Evolutionary conservation across 2,113 vertebrate genomes (phyloP), one percentile per base, ranked within the genome.

Genomic region (Alouatta palliata): DNA sequence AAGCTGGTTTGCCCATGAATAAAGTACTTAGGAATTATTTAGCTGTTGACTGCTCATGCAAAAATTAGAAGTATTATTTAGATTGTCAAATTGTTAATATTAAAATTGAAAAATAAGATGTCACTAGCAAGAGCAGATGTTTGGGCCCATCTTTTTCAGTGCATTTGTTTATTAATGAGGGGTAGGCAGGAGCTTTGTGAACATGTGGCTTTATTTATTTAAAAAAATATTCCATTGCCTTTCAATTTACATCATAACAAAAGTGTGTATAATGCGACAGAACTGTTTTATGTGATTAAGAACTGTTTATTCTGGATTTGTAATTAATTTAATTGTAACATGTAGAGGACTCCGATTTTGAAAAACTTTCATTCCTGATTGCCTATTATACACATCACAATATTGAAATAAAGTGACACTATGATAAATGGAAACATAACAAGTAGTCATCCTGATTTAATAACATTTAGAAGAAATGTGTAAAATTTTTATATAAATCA

Each of bases 251-350:
- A 98, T 98, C 97, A 98, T 98, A 98, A 98, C 97, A 98, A 97
- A 98, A 97, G 0, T 98, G 90, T 95, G 97, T 96, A 98, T 96
- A 98, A 98, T 98, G 98, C 83, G 97, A 97, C 77, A 98, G 98
- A 98, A 98, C 97, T 98, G 97, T 98, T 98, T 98, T 95, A 98
- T 98, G 97, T 98, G 97, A 98, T 98, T 98, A 99, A 98, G 94
- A 98, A 98, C 92, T 98, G 97, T 98, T 99, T 98, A 98, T 98
- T 98, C 96, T 93, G 95, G 95, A 97, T 98, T 98, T 98, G 96
- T 98, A 99, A 98, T 99, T 98, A 97, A 98, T 98, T 98, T 98
- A 98, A 99, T 98, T 98, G 98, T 98, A 98, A 98, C 98, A 98
- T 98, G 94, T 90, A 98, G 94, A 98, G 97, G 97, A 97, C 97